Base-by-base conservation (phyloP, 92 coral and sea anemone genomes). In the Nematostella vectensis region DNA sequence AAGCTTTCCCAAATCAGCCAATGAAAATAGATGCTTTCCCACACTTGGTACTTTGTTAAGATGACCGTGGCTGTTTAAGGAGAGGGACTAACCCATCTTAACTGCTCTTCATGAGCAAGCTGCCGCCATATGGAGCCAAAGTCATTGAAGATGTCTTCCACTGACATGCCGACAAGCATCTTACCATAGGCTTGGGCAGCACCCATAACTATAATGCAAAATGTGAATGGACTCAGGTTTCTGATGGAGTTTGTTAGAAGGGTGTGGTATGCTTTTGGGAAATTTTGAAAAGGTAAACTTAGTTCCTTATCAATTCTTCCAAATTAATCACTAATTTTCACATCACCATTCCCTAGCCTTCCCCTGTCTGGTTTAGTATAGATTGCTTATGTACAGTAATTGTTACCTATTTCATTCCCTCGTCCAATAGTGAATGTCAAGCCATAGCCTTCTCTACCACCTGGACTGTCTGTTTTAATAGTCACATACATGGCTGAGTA, bases 41-140 rank as follows among this genome's bases (percentile, higher is more conserved):
- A n/a, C n/a, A n/a, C n/a, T n/a, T n/a, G n/a, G n/a, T n/a, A n/a
- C n/a, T n/a, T n/a, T n/a, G n/a, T n/a, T n/a, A n/a, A n/a, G n/a
- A n/a, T n/a, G n/a, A n/a, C n/a, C n/a, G n/a, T n/a, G n/a, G n/a
- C n/a, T n/a, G n/a, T n/a, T n/a, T n/a, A n/a, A n/a, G n/a, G n/a
- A n/a, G n/a, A n/a, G n/a, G n/a, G n/a, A n/a, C n/a, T 51, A 50
- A 93, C 99, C 99, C 99, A 93, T 82, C 99, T 67, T 11, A 86
- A 48, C 50, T 93, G 99, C 58, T 70, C 78, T 72, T 87, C 99
- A 28, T 69, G 85, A 11, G 69, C 88, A 9, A 93, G 73, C 54
- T 80, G 74, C 55, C 73, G 68, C 99, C 99, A 93, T 33, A 87
- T 67, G 1, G 72, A 21, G 3, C 85, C 96, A 93, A 93, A 93